These are phyloP conservation scores for Stichopus horrens DNA, from an alignment of 53 echinoderm and acorn worm species.

Conservation along the genomic window DNA sequence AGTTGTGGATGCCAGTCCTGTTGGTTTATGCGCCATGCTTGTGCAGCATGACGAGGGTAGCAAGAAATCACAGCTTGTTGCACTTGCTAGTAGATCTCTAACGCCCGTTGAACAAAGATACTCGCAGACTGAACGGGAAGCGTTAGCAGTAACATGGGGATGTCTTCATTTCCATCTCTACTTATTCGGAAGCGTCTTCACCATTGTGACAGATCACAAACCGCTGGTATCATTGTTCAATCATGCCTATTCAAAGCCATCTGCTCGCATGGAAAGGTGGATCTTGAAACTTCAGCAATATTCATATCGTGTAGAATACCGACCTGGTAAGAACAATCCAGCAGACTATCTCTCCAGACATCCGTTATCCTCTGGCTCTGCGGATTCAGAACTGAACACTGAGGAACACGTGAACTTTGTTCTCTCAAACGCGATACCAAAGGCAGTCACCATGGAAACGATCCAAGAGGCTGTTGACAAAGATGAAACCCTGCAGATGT, in stretches of 20 bases:
- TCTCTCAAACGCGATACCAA: no score
- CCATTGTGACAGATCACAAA: no score
- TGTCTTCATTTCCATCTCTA: slow-evolving; percentile 58
- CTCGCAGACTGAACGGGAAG: slow-evolving; percentile 67
- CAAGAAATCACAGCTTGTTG: not conserved
- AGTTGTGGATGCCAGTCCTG: slow-evolving; percentile 29
- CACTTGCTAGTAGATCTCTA: slow-evolving; percentile 56
- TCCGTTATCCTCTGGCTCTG: slow-evolving; percentile 38
- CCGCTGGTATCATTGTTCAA: no score
- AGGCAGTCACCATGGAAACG: no score
- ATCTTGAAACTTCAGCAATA: slow-evolving; percentile 50
- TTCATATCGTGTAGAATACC: slow-evolving; percentile 49
- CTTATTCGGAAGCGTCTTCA: slow-evolving; percentile 50
- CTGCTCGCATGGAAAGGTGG: slow-evolving; percentile 62
- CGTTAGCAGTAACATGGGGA: slow-evolving; percentile 58
- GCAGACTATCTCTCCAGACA: no score
- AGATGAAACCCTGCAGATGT: slow-evolving; percentile 48
- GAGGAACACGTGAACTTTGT: no score
- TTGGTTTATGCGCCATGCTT: slow-evolving; percentile 58
- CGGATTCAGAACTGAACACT: no score
- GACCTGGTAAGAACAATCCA: no score
- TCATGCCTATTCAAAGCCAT: no score
- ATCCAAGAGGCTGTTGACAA: no score
- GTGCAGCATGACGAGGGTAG: slow-evolving; percentile 11
- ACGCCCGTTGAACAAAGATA: slow-evolving; percentile 59